Conservation (phyloP, 2,888 invertebrate species). For the Hetaerina titia region DNA sequence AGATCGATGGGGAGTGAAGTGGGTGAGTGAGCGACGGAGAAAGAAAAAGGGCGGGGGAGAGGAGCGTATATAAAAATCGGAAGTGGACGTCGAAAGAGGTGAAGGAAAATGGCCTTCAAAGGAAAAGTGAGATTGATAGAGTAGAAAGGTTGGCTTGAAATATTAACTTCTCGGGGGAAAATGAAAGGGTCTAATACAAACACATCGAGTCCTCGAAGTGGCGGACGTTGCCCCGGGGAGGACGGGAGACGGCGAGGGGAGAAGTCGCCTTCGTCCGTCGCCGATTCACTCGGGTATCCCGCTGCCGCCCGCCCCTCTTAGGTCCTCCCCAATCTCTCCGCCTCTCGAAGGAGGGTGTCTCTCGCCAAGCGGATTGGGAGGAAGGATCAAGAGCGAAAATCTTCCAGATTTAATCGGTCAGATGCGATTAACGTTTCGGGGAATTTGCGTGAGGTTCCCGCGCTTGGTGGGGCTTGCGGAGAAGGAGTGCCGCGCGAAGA, state of each 20-base stretch:
- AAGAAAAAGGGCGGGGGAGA: not conserved
- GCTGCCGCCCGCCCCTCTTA: no score
- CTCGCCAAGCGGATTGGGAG: not conserved
- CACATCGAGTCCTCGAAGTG: not conserved
- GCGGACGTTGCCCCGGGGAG: not conserved
- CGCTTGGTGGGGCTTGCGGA: not conserved
- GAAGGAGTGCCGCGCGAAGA: not conserved
- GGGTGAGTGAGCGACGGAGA: not conserved
- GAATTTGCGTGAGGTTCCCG: not conserved
- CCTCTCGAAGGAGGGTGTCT: no score
- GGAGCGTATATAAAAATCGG: not conserved
- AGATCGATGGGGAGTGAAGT: not conserved
- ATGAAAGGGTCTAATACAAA: conserved; percentile 18
- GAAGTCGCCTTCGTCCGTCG: not conserved
- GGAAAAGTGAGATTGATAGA: conserved; percentile 12
- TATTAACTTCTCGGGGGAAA: not conserved
- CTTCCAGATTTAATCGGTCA: not conserved
- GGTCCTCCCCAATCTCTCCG: not conserved
- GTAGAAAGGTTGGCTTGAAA: not conserved
- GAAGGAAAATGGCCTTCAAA: not conserved
- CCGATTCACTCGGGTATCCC: not conserved
- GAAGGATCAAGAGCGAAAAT: not conserved
- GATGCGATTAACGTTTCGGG: not conserved
- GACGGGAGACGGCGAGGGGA: not conserved
- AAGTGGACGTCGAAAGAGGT: not conserved